A percentile compares a stretch with the other conserved stretches of the same genome.
phyloP scores from a whole-genome alignment of 2,888 invertebrate species.

The Diarsia brunnea region DNA sequence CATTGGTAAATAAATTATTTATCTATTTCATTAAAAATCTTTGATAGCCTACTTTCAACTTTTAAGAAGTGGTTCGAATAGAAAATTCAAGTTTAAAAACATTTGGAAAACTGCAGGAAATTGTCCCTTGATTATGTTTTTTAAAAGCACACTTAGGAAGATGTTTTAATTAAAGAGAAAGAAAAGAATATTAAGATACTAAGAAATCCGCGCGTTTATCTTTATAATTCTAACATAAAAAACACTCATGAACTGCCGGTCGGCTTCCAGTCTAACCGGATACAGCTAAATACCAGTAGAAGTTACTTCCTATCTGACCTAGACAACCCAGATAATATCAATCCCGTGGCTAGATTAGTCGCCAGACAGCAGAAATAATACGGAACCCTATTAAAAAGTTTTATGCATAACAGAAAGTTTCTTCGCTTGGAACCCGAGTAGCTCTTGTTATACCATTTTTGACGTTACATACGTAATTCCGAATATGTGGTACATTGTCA shows the following conservation, averaged over 20 bases:
- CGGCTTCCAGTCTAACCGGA: not conserved
- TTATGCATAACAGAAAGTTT: slow-evolving; percentile 41
- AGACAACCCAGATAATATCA: not conserved
- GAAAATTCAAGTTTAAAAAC: no score
- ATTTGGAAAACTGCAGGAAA: not conserved
- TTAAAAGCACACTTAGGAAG: not conserved
- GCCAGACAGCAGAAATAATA: slow-evolving; percentile 2
- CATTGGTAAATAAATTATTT: no score
- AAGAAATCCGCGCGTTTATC: not conserved
- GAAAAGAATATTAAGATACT: no score
- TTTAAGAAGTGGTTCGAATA: no score
- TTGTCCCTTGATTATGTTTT: not conserved
- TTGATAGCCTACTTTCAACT: no score
- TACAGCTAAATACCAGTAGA: not conserved
- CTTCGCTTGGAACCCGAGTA: slow-evolving; percentile 30
- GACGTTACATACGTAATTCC: slow-evolving; percentile 30
- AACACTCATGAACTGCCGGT: not conserved
- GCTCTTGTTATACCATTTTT: slow-evolving; percentile 39
- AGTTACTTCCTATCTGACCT: not conserved
- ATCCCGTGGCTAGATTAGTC: not conserved
- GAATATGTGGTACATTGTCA: slow-evolving; percentile 20
- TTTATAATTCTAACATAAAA: not conserved
- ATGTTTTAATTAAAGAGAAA: not conserved
- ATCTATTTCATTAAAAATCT: no score
- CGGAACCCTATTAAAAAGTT: slow-evolving; percentile 54